phyloP scores from a whole-genome alignment of 2,888 invertebrate genomes.

The Drosophila niveifrons region DNA sequence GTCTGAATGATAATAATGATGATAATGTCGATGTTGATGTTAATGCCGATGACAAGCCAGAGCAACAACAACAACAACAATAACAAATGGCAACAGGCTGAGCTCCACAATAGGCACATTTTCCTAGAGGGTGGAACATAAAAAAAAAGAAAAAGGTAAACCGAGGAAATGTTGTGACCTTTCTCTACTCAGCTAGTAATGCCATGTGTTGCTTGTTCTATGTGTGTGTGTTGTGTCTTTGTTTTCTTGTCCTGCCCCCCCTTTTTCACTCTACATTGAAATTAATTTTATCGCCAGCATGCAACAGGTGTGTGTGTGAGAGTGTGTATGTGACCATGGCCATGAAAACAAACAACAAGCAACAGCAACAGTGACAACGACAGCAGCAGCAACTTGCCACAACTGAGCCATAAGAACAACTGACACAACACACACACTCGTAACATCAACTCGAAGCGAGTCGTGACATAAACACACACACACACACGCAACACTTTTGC shows the following conservation, averaged over 20 bases:
- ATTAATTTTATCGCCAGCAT: slow-evolving; percentile 58
- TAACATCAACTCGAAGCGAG: slow-evolving; percentile 39
- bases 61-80: slow-evolving; percentile 14
- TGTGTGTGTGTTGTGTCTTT: background rate
- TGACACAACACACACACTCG: slow-evolving; percentile 28
- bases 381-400: slow-evolving; percentile 15
- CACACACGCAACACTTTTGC: slow-evolving; percentile 21
- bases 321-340: slow-evolving; percentile 32
- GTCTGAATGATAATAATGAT: slow-evolving; percentile 15
- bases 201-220: slow-evolving; percentile 22
- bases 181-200: slow-evolving; percentile 30
- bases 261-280: slow-evolving; percentile 39
- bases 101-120: slow-evolving; percentile 9
- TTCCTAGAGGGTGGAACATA: background rate
- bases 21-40: slow-evolving; percentile 52
- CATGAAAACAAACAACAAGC: slow-evolving; percentile 56
- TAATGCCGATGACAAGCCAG: slow-evolving; percentile 19
- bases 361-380: slow-evolving; percentile 9
- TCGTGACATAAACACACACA: slow-evolving; percentile 16
- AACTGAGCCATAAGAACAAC: slow-evolving; percentile 29
- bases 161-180: slow-evolving; percentile 47
- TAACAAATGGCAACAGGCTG: slow-evolving; percentile 13
- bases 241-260: slow-evolving; percentile 11
- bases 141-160: slow-evolving; percentile 15
- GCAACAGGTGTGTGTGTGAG: slow-evolving; percentile 56